These are phyloP conservation scores for Pollenia amentaria DNA, from an alignment of 2,888 invertebrate species.

Conservation along the genomic window DNA sequence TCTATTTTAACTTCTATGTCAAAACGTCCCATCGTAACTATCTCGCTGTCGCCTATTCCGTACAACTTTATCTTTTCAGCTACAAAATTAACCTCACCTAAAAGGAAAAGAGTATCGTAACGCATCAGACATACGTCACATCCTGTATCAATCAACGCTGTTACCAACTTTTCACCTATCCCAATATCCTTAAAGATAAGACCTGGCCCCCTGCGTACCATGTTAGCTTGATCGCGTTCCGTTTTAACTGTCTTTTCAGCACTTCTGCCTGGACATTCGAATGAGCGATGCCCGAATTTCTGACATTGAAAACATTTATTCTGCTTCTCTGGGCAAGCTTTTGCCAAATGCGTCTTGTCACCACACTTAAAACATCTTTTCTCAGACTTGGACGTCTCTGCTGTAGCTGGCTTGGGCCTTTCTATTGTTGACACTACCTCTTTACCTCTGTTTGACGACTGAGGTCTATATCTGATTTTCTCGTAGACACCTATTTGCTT, in stretches of 20 bases:
- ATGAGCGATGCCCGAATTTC: no score
- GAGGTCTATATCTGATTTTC: no score
- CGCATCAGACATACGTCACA: conserved; percentile 3
- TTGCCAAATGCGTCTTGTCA: no score
- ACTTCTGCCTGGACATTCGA: neutral
- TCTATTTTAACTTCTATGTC: no score
- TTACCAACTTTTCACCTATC: neutral
- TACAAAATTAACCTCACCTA: conserved; percentile 1
- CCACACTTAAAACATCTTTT: no score
- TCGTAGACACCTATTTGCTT: no score
- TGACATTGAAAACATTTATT: no score
- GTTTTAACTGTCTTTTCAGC: neutral
- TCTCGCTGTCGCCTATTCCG: no score
- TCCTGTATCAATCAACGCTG: neutral
- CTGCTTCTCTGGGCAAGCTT: no score
- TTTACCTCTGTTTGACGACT: neutral
- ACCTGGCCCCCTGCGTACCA: neutral
- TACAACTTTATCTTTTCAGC: neutral
- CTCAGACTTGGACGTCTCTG: neutral
- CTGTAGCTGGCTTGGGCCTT: neutral
- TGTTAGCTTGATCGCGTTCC: neutral
- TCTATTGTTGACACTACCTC: neutral
- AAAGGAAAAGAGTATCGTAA: neutral
- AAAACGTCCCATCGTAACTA: no score
- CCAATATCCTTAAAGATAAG: neutral